These are phyloP conservation scores for Pseudomugil tenellus DNA, from an alignment of 2,797 vertebrate species.

Conservation along the genomic window DNA sequence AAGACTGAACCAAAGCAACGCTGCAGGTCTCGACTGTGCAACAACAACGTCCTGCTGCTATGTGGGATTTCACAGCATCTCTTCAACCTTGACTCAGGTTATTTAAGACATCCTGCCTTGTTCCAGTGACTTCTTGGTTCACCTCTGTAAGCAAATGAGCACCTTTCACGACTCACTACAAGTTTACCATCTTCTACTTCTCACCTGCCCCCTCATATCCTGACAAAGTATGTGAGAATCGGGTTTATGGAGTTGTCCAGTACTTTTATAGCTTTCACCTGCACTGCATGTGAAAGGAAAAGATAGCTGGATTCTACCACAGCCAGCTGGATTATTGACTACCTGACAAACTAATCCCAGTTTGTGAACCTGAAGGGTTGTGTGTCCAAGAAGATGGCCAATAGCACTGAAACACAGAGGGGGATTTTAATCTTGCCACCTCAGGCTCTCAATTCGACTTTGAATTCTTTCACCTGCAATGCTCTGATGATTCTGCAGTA, in stretches of 20 bases:
- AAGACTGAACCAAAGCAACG: not conserved
- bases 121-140: not conserved
- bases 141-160: not conserved
- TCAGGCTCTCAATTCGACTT: not conserved
- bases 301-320: not conserved
- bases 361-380: not conserved
- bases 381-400: not conserved
- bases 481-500: not conserved
- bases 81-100: not conserved
- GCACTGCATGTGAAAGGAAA: not conserved
- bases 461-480: not conserved
- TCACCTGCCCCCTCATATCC: not conserved
- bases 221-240: not conserved
- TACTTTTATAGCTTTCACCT: not conserved
- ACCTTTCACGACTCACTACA: not conserved
- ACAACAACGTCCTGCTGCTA: not conserved
- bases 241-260: not conserved
- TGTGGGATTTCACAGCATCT: not conserved
- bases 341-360: not conserved
- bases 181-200: not conserved
- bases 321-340: not conserved
- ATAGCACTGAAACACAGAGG: not conserved
- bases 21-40: not conserved
- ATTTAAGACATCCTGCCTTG: not conserved
- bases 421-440: not conserved